These are phyloP conservation scores for Noctua pronuba DNA, from an alignment of 2,888 invertebrate species.

Conservation along the genomic window DNA sequence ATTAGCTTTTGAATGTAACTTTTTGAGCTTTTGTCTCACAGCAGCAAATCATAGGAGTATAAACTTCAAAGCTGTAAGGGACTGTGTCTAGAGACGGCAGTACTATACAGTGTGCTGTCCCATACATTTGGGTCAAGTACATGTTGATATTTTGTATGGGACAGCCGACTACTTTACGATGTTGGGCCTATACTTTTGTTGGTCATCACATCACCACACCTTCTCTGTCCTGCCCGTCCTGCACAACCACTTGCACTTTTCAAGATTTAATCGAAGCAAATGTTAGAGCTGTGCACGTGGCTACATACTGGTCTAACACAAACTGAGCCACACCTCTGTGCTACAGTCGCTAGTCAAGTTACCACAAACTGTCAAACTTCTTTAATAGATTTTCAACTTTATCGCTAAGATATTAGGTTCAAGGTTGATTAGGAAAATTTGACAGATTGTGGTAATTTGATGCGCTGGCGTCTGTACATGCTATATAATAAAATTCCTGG, in stretches of 20 bases:
- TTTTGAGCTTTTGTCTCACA: conserved; percentile 11
- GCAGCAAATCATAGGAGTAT: background rate
- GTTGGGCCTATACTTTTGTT: background rate
- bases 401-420: too few species aligned
- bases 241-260: too few species aligned
- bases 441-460: too few species aligned
- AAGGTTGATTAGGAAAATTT: too few species aligned
- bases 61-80: background rate
- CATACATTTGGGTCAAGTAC: background rate
- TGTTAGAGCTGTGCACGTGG: too few species aligned
- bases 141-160: background rate
- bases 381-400: too few species aligned
- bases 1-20: background rate
- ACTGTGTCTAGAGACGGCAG: background rate
- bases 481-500: background rate
- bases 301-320: too few species aligned
- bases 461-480: background rate
- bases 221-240: too few species aligned
- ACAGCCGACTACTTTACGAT: background rate
- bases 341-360: too few species aligned
- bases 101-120: background rate
- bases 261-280: too few species aligned
- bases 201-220: background rate
- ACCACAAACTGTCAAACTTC: too few species aligned
- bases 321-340: too few species aligned